Evolutionary conservation across 2,797 vertebrate species (phyloP), one percentile per base, ranked within the genome.

Genomic region (Cossypha heuglini): DNA sequence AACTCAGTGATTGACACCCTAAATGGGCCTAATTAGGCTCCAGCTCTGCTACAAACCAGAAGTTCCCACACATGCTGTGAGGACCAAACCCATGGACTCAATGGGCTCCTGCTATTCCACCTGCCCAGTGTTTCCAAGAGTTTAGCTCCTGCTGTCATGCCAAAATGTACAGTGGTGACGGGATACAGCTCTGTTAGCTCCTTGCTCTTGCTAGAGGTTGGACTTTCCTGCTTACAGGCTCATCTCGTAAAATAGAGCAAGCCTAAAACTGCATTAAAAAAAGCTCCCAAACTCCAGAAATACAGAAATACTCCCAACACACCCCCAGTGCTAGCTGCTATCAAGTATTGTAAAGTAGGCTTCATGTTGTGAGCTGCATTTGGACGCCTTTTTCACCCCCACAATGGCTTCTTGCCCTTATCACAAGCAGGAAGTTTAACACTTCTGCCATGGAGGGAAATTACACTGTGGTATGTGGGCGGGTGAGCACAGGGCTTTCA

Each of bases 81-180:
- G n/a, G 35, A 64, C 16, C 24, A 76, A 88, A 61, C 5, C 15
- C 16, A 43, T 2, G 2, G 28, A 21, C 11, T 69, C 21, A 24
- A 14, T 52, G 28, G 72, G 22, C 29, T 90, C 46, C 84, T 73
- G 51, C 20, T 69, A 38, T 45, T n/a, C 37, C 57, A 63, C 49
- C 38, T 29, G 38, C 28, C 24, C 48, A 40, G 1, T 8, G 33
- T 55, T 89, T 55, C 73, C 52, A 42, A 22, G n/a, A 4, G 5
- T 54, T 69, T 74, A 54, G 77, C n/a, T 77, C n/a, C 59, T 76
- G 72, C 59, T 54, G 68, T 63, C 16, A 8, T 26, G 24, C 42
- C 29, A 38, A 73, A 31, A 15, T 1, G 7, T 16, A 26, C 2
- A 1, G 12, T 3, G 2, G 26, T 1, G 4, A 21, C 42, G 51